phyloP scores from a whole-genome alignment of 2,113 vertebrate species.

The Daphoenositta chrysoptera region DNA sequence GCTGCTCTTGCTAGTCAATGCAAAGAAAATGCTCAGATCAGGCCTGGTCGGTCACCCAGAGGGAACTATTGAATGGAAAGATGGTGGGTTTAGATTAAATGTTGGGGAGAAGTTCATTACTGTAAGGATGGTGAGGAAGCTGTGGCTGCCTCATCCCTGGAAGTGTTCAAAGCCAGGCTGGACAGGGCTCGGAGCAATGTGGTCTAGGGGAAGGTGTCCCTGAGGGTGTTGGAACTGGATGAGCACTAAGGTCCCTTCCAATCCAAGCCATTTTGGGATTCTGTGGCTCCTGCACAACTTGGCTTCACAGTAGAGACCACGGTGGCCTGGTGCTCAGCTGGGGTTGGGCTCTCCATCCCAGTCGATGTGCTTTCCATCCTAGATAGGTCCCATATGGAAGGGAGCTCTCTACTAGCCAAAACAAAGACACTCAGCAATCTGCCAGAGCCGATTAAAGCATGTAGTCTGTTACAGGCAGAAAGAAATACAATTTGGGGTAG shows the following conservation, averaged over 20 bases:
- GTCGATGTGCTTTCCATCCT: background rate
- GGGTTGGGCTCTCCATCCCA: background rate
- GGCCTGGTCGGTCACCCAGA: background rate
- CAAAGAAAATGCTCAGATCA: background rate
- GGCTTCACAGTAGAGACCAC: background rate
- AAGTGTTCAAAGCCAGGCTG: background rate
- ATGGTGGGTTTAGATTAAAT: background rate
- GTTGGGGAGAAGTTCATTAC: background rate
- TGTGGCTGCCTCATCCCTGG: background rate
- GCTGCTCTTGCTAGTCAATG: background rate
- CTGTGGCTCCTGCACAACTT: background rate
- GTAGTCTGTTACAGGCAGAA: background rate
- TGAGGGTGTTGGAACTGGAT: background rate
- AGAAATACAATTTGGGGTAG: background rate
- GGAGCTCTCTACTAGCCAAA: conserved; percentile 10
- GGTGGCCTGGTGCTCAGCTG: background rate
- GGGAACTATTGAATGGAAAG: background rate
- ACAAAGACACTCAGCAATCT: conserved; percentile 7
- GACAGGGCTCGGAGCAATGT: background rate
- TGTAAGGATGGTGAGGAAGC: background rate
- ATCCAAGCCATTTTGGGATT: background rate
- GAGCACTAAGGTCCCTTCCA: background rate
- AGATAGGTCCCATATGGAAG: background rate
- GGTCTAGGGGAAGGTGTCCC: background rate
- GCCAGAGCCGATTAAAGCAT: background rate